Evolutionary conservation across 2,113 vertebrate genomes (phyloP).

Genomic region (Athene cunicularia): DNA sequence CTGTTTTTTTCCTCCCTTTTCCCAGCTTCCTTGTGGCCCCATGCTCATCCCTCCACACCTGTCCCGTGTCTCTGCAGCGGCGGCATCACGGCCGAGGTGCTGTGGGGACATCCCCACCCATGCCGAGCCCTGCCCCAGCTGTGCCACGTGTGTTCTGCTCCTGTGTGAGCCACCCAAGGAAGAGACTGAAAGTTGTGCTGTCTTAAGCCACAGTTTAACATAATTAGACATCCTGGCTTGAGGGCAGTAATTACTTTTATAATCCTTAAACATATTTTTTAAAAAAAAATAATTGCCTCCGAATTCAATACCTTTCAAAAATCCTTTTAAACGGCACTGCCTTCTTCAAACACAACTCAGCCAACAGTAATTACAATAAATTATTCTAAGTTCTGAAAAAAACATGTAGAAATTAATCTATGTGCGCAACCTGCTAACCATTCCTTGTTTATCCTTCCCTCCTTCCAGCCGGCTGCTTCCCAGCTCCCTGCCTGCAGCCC

Average conservation of each 20-base stretch:
- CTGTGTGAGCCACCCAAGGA: not conserved
- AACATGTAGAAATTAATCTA: slow-evolving; percentile 37
- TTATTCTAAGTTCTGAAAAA: slow-evolving; percentile 44
- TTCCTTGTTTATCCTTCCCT: not conserved
- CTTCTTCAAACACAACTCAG: slow-evolving; percentile 66
- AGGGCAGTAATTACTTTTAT: slow-evolving; percentile 72
- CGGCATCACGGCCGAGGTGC: not conserved
- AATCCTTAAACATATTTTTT: slow-evolving; percentile 63
- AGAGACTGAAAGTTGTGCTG: slow-evolving; percentile 23
- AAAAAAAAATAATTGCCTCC: slow-evolving; percentile 62
- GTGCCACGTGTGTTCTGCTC: not conserved
- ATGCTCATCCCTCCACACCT: rapidly evolving
- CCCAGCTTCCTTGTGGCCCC: not conserved
- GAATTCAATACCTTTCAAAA: slow-evolving; percentile 64
- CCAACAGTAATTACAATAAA: slow-evolving; percentile 69
- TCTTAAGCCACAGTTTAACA: slow-evolving; percentile 61
- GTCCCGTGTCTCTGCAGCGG: not conserved
- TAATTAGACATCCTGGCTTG: slow-evolving; percentile 69
- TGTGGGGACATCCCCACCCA: rapidly evolving
- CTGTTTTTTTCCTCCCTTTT: not conserved
- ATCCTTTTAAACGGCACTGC: slow-evolving; percentile 34
- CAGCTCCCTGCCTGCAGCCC: not conserved
- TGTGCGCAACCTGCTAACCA: slow-evolving; percentile 1
- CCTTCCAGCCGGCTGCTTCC: not conserved
- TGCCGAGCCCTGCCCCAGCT: not conserved